phyloP scores from a whole-genome alignment of 2,113 vertebrate genomes.

The Pomatostomus ruficeps region DNA sequence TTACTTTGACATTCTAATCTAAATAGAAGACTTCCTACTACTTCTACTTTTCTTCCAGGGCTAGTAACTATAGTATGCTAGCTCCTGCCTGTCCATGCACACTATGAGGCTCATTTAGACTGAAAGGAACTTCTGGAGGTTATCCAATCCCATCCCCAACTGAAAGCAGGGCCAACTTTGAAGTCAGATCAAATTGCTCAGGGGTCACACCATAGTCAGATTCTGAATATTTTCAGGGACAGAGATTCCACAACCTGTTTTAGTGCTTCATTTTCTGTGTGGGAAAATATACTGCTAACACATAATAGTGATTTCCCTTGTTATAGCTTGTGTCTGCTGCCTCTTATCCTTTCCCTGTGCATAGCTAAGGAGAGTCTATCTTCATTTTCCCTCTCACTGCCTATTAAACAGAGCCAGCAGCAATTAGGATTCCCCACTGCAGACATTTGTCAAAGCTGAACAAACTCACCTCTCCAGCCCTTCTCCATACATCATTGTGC shows the following conservation, averaged over 20 bases:
- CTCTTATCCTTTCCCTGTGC: background rate
- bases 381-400: background rate
- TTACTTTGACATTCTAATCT: background rate
- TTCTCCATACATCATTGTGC: background rate
- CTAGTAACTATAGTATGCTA: background rate
- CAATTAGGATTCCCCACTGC: background rate
- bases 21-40: background rate
- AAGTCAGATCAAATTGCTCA: conserved; percentile 16
- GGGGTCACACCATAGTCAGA: background rate
- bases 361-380: background rate
- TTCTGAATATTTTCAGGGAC: background rate
- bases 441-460: background rate
- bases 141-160: background rate
- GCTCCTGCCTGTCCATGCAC: background rate
- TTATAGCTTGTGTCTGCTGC: background rate
- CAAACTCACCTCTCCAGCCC: background rate
- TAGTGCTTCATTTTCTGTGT: background rate
- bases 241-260: background rate
- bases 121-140: conserved; percentile 23
- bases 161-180: background rate
- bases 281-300: background rate
- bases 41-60: background rate
- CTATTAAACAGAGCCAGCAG: background rate
- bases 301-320: background rate
- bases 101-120: background rate